Evolutionary conservation across 1,140 invertebrate species (phyloP), one percentile per base, ranked within the genome.

Genomic region (Eurosta solidaginis): DNA sequence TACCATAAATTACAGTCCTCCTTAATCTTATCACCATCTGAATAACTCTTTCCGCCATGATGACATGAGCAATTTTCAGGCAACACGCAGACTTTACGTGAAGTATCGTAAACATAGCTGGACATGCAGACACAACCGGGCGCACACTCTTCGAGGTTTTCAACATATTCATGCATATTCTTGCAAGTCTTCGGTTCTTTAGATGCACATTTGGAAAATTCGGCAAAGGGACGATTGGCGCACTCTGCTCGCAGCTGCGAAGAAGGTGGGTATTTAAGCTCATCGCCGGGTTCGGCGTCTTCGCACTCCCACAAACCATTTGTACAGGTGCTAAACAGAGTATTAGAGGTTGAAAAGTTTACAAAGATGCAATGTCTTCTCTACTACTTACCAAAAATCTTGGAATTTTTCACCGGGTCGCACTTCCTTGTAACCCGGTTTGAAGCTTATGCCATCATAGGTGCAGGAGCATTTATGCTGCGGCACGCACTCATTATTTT

Each of bases 1-100:
- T 84, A 94, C 93, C 95, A 97, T 63, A 91, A 91, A 82, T 96
- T 96, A 82, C 96, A 97, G 54, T 95, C 94, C 84, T 93, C 92
- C 78, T 92, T 91, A 82, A 96, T 94, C 45, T 88, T 88, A 7
- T 93, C 91, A 0, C 93, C 93, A 81, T 97, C 95, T 22, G 89
- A 88, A 84, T 95, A 97, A 83, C 93, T 95, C 27, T 91, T 90
- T 3, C 95, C 95, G 20, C 93, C 95, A 86, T 97, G 96, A 87
- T 96, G 94, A 85, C 96, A 97, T 0, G 96, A 96, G 83, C 96
- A 97, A 44, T 93, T 88, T 1, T 88, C 83, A 1, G 93, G 90
- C 77, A 89, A 85, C 1, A 97, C 91, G 84, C 96, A 97, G 14
- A 87, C 84, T 78, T 92, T 91, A 1, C 90, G 91, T 5, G 91